Evolutionary conservation across 2,113 vertebrate species (phyloP), one percentile per base, ranked within the genome.

Genomic region (Istiophorus platypterus): DNA sequence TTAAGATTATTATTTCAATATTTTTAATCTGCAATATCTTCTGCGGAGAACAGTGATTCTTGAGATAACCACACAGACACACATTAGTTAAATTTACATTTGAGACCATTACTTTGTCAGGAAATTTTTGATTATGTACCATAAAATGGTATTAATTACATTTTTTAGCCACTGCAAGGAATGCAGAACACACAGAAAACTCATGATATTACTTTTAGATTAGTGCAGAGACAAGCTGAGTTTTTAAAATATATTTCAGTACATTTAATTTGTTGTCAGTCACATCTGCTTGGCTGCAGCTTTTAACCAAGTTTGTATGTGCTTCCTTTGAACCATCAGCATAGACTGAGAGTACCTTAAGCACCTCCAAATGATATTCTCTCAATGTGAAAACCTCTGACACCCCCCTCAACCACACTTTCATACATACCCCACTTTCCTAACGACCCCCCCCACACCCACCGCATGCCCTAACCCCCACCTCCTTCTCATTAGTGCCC

Each of bases 401-500:
- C 58, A 26, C 49, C 39, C 8, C 29, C 26, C 41, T 39, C 39
- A 49, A 52, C 20, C 58, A 66, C 66, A 49, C 20, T 41, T 66
- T 75, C 70, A 39, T 82, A 62, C 74, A 68, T 62, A 39, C 64
- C 49, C 59, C 72, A 75, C 70, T 79, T 67, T 68, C 54, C 76
- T 88, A 80, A 88, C 64, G n/a, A 81, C 27, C 54, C 26, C 45
- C 71, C 62, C 34, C 67, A 49, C 26, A 6, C 56, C 80, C 54
- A 70, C 26, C 54, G 20, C 58, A 2, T 73, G 66, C 74, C 31
- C 58, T 39, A 39, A 29, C 68, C 64, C 15, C 51, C 56, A 42
- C 84, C 88, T 76, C 70, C 57, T 86, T 92, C 89, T 93, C 94
- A 95, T 95, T 94, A 94, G 90, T 91, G 87, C 70, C 89, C 92